Percentiles rank a stretch among this genome's conserved stretches.
Evolutionary conservation across 2,888 invertebrate species (phyloP).

Genomic region (Athripsodes cinereus): DNA sequence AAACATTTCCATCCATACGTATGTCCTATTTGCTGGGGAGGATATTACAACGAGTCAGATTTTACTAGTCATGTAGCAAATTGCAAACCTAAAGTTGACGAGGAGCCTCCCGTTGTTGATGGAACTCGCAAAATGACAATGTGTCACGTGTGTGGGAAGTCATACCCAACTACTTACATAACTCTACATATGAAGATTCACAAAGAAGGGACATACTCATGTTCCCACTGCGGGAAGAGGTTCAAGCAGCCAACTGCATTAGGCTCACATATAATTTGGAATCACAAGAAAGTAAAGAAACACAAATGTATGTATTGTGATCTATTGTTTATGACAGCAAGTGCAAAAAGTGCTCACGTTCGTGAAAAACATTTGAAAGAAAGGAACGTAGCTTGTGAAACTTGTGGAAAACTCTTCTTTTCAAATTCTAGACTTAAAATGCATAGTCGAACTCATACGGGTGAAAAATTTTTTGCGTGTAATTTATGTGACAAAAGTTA

Average conservation of each 20-base stretch:
- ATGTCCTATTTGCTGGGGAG: constrained; percentile 47
- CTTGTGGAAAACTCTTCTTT: constrained; percentile 37
- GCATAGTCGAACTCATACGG: constrained; percentile 45
- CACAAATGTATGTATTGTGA: constrained; percentile 47
- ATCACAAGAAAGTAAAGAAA: constrained; percentile 44
- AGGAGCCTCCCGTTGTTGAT: constrained; percentile 6
- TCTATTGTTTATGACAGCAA: constrained; percentile 45
- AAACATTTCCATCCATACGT: constrained; percentile 42
- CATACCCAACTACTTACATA: constrained; percentile 46
- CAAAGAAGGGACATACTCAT: constrained; percentile 39
- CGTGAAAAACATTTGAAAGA: constrained; percentile 47
- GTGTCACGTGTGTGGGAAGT: constrained; percentile 47
- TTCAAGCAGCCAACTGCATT: constrained; percentile 47
- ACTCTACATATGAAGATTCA: constrained; percentile 47
- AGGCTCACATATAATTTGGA: constrained; percentile 45
- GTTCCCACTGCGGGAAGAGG: constrained; percentile 47
- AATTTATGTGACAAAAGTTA: constrained; percentile 47
- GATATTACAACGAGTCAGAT: constrained; percentile 37
- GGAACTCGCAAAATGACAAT: background rate
- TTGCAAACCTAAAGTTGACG: constrained; percentile 30
- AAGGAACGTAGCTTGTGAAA: constrained; percentile 45
- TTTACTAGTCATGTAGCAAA: constrained; percentile 34
- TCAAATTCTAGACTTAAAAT: constrained; percentile 30
- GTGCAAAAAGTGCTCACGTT: constrained; percentile 44
- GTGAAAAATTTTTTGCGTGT: constrained; percentile 47